phyloP scores from a whole-genome alignment of 2,797 vertebrate genomes.

The Aldrovandia affinis region DNA sequence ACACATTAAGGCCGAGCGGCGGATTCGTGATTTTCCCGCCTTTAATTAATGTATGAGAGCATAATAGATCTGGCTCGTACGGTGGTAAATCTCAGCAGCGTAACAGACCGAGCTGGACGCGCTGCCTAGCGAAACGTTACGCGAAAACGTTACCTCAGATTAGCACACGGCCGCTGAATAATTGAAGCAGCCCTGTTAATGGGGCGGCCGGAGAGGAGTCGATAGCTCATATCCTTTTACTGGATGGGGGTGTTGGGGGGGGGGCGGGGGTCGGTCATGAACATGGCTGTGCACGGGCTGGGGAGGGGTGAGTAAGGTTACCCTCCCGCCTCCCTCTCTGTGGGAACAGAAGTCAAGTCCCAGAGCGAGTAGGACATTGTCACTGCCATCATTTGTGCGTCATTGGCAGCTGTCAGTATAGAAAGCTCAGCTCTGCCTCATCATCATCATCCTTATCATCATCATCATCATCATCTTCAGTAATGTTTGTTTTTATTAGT shows the following conservation, averaged over 20 bases:
- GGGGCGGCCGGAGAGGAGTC: neutral
- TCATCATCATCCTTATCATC: too few relatives aligned
- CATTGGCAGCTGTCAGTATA: too few relatives aligned
- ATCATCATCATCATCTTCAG: neutral
- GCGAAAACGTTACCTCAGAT: neutral
- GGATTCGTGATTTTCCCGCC: neutral
- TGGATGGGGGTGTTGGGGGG: neutral
- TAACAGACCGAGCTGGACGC: neutral
- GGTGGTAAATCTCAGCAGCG: neutral
- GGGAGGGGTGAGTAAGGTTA: neutral
- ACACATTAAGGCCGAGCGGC: neutral
- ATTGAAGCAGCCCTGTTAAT: slow-evolving; percentile 24
- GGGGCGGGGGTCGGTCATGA: neutral
- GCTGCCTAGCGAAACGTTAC: neutral
- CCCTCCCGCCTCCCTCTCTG: neutral
- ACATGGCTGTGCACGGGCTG: slow-evolving; percentile 8
- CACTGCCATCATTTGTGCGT: neutral
- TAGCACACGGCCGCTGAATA: neutral
- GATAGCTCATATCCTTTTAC: slow-evolving; percentile 28
- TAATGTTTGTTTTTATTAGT: neutral
- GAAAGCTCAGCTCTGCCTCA: neutral
- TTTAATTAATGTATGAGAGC: slow-evolving; percentile 10
- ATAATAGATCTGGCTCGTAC: slow-evolving; percentile 9
- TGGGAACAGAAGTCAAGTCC: neutral
- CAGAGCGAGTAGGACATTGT: neutral